Base-by-base conservation (phyloP, 1,140 invertebrate species). In the Drosophila rhopaloa region DNA sequence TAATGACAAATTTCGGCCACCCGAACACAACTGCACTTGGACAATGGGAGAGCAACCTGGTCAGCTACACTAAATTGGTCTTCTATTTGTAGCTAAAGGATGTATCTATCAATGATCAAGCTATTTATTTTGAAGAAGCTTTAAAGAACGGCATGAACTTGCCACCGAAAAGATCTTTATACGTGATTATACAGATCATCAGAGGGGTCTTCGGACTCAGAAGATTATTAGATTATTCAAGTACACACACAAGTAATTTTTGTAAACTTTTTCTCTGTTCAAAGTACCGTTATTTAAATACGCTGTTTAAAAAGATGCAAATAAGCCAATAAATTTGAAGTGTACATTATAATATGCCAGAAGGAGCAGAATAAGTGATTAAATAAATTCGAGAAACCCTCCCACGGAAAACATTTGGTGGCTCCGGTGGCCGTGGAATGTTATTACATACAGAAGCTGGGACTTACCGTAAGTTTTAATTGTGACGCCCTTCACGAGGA, bases 381-480 rank as follows among this genome's bases (percentile, higher is more conserved):
- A 48, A 29, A 48, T 47, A 16, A 11, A 27, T 24, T n/a, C 13
- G 11, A 7, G 5, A n/a, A 13, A 9, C 8, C 29, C 27, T 16
- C 29, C n/a, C n/a, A n/a, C 29, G 4, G 6, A 38, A 51, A 35
- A 51, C 48, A 51, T 32, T 51, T 51, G 37, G 14, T 11, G 32
- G 48, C 27, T 48, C 29, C 54, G 7, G 7, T 19, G 19, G 13
- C 35, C 9, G 16, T 38, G 51, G 27, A 53, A 11, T 53, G 29
- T 53, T 16, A 16, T 53, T 19, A 37, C 14, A 37, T 37, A 29
- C 10, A 6, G 35, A 10, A 38, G 9, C 8, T 10, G 46, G 43
- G 51, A 93, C 92, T 94, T 94, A 97, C 96, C 94, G 81, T 96
- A 96, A 73, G 96, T 95, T 79, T 95, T 94, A 76, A 97, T 94